Base-by-base conservation (phyloP, 2,797 vertebrate species). In the Prunella strophiata region DNA sequence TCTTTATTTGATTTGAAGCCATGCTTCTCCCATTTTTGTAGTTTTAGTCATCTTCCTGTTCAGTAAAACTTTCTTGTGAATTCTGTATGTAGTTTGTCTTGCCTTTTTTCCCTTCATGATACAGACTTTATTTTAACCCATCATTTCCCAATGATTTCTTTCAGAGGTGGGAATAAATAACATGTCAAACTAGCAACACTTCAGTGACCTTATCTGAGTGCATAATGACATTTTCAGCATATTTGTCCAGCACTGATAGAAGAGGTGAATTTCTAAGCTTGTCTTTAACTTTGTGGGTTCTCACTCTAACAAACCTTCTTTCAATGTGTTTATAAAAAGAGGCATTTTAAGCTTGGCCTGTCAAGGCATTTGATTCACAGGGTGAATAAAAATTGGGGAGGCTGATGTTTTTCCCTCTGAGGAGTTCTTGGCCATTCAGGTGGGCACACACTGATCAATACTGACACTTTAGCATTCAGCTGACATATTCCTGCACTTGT, bases 51-150 rank as follows among this genome's bases (percentile, higher is more conserved):
- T 17, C 61, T 25, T 85, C 63, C 78, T 80, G 12, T 42, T 85
- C 72, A 78, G 51, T 21, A 76, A 62, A 81, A 52, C 76, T 51
- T 91, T 38, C 43, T 45, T 30, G 48, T 38, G 29, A 48, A 48
- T 88, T 79, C 66, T 73, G 2, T 5, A 45, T 40, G 23, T 10
- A 62, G 65, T 52, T 65, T 58, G 13, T 34, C 38, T 77, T 54
- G 19, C 6, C 7, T 57, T 85, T 61, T 66, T 32, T 1, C 27
- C 32, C 27, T 66, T 77, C 58, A 20, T 8, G 10, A 58, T 29
- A 61, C 54, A 77, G 48, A 68, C 1, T 1, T 75, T 65, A 77
- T 54, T 89, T 96, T 94, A 95, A 96, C 94, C 82, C 87, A 80
- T 52, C 30, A 36, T 48, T 82, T 93, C 66, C 89, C 50, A 62